phyloP scores from a whole-genome alignment of 1,140 invertebrate species.

The Nephotettix cincticeps region DNA sequence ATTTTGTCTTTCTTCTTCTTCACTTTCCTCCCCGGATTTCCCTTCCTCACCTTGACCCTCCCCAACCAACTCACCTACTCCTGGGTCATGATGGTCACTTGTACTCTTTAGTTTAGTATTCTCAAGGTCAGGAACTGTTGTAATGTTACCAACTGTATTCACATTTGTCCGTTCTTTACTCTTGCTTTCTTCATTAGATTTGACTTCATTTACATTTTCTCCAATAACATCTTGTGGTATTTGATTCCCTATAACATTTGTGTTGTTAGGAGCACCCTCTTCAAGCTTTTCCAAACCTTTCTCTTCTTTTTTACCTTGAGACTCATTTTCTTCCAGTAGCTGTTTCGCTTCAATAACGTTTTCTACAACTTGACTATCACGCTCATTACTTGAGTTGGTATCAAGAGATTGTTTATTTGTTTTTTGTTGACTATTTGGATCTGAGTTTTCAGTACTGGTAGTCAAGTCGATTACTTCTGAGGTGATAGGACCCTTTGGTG shows the following conservation, averaged over 20 bases:
- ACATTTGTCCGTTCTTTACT: neutral
- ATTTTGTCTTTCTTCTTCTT: neutral
- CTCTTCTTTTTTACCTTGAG: neutral
- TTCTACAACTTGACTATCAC: neutral
- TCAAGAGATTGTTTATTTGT: neutral
- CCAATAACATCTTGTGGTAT: neutral
- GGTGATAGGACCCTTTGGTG: too few relatives aligned
- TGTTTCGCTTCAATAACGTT: neutral
- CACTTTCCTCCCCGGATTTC: slow-evolving; percentile 2
- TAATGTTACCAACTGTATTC: neutral
- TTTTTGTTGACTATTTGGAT: too few relatives aligned
- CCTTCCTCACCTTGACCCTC: neutral
- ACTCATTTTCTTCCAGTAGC: neutral
- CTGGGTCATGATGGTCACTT: neutral
- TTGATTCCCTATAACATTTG: neutral
- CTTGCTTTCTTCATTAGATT: neutral
- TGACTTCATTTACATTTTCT: slow-evolving; percentile 12
- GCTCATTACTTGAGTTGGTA: neutral
- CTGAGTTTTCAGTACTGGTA: too few relatives aligned
- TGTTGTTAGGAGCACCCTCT: neutral
- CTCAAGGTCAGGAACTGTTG: neutral
- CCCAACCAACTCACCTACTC: neutral
- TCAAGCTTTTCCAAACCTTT: neutral
- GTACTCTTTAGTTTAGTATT: neutral
- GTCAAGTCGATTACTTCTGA: too few relatives aligned